phyloP scores from a whole-genome alignment of 2,888 invertebrate species.

The Rotaria sp. region DNA sequence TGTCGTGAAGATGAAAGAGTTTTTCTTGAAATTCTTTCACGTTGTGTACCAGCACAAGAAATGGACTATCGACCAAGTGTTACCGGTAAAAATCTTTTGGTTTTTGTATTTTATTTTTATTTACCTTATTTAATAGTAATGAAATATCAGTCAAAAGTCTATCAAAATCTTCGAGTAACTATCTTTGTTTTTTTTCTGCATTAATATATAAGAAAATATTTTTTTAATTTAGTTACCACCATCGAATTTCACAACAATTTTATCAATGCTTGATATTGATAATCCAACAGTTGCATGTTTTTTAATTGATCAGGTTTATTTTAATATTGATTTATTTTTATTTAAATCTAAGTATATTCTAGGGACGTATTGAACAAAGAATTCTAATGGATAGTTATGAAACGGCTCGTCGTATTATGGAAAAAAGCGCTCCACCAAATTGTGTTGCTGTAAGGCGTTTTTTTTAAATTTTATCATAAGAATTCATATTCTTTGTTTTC shows the following conservation, averaged over 20 bases:
- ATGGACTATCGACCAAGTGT: conserved; percentile 22
- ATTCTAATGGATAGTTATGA: conserved; percentile 7
- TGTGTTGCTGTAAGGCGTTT: background rate
- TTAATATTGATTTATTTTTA: background rate
- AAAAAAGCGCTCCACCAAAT: background rate
- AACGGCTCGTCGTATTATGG: background rate
- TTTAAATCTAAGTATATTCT: background rate
- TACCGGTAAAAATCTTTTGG: background rate
- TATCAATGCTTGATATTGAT: background rate
- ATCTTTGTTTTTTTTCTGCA: background rate
- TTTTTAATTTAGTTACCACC: background rate
- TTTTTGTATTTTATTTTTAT: background rate
- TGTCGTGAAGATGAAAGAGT: conserved; percentile 37
- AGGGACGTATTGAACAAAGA: conserved; percentile 2
- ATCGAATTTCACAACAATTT: background rate
- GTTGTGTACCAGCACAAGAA: conserved; percentile 10
- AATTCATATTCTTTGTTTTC: background rate
- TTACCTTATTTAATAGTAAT: background rate
- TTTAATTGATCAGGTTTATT: background rate
- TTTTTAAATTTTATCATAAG: background rate
- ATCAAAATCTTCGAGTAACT: background rate
- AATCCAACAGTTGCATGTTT: conserved; percentile 28
- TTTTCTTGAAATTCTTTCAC: conserved; percentile 32
- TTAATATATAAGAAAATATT: background rate
- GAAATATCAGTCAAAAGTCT: background rate